Conservation (phyloP, 2,113 vertebrate genomes). For the Upupa epops region DNA sequence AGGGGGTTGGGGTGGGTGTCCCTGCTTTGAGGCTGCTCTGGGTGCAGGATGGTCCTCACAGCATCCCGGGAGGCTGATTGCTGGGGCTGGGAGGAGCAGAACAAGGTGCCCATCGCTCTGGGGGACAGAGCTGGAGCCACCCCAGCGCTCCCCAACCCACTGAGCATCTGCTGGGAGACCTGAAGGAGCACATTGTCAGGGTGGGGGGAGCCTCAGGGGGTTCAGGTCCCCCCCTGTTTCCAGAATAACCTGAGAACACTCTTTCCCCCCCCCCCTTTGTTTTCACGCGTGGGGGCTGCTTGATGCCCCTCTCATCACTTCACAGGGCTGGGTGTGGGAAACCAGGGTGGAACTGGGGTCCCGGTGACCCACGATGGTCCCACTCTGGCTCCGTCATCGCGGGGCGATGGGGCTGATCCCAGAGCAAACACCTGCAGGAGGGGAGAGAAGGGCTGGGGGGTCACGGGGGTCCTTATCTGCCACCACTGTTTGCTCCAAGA, state of each 20-base stretch:
- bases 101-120: background rate
- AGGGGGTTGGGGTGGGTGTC: too few species aligned
- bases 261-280: rapidly evolving
- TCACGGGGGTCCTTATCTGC: conserved; percentile 25
- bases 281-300: rapidly evolving
- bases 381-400: background rate
- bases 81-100: background rate
- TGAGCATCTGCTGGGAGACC: background rate
- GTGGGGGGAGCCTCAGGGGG: background rate
- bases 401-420: background rate
- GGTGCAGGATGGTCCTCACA: background rate
- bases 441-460: background rate
- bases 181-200: rapidly evolving
- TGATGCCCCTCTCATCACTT: background rate
- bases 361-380: background rate
- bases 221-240: rapidly evolving
- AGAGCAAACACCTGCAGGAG: conserved; percentile 18
- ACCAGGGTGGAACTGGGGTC: background rate
- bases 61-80: background rate
- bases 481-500: conserved; percentile 35
- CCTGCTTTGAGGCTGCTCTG: rapidly evolving
- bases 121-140: background rate
- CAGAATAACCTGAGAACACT: rapidly evolving
- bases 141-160: background rate
- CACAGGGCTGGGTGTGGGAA: background rate